A percentile compares a stretch with the other conserved stretches of the same genome.
These are phyloP conservation scores for Drosophila neotestacea DNA, from an alignment of 2,888 invertebrate genomes.

Conservation along the genomic window DNA sequence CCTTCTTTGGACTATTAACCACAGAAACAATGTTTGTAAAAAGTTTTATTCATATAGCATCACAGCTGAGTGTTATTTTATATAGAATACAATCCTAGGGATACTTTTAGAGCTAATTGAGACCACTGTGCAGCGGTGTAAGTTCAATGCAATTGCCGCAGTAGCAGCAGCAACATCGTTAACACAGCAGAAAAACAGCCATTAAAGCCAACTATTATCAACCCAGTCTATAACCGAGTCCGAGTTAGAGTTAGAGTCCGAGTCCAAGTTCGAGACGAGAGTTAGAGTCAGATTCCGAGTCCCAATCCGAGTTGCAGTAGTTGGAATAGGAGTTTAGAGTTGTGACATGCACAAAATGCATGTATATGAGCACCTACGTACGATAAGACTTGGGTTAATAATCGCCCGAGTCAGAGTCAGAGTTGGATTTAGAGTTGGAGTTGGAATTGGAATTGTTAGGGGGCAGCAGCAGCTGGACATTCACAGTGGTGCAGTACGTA, in stretches of 20 bases:
- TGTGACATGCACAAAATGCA: conserved; percentile 81
- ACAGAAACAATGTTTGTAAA: background rate
- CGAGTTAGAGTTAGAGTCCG: conserved; percentile 2
- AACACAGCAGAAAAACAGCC: conserved; percentile 76
- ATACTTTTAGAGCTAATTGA: background rate
- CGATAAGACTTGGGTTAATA: conserved; percentile 73
- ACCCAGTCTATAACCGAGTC: conserved; percentile 12
- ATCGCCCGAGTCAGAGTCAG: conserved; percentile 51
- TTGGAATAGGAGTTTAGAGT: conserved; percentile 45
- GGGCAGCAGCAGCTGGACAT: conserved; percentile 44
- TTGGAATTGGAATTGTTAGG: background rate
- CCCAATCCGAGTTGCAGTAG: conserved; percentile 7
- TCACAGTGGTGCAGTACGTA: conserved; percentile 60
- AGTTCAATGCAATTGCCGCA: conserved; percentile 68
- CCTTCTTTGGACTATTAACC: too few species aligned
- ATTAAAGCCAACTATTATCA: conserved; percentile 59
- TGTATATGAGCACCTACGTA: conserved; percentile 76
- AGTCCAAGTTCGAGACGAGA: background rate
- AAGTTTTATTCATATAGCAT: too few species aligned
- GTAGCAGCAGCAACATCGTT: conserved; percentile 76
- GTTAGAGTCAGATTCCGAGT: conserved; percentile 14
- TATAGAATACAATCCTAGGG: background rate
- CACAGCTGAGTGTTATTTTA: too few species aligned
- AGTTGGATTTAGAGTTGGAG: conserved; percentile 20
- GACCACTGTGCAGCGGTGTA: conserved; percentile 46